These are phyloP conservation scores for Temnopleurus reevesii DNA, from an alignment of 53 echinoderm and acorn worm genomes.

Conservation along the genomic window DNA sequence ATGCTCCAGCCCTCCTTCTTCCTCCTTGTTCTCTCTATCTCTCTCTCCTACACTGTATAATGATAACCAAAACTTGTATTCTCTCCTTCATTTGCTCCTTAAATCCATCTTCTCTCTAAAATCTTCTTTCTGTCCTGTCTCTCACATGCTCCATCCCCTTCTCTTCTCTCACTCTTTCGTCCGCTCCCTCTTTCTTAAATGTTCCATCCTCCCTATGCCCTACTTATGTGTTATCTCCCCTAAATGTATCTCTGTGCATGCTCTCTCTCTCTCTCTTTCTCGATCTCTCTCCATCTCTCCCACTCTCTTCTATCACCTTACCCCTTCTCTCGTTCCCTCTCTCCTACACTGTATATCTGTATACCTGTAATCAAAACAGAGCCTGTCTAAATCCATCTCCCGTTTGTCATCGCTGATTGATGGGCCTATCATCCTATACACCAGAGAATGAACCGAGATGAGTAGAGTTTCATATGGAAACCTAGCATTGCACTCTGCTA, in stretches of 20 bases:
- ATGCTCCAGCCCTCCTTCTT: not conserved
- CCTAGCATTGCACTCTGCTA: too few relatives aligned
- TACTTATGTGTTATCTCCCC: too few relatives aligned
- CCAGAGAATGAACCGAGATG: not conserved
- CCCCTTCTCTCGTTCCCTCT: not conserved
- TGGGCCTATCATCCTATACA: not conserved
- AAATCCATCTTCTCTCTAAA: too few relatives aligned
- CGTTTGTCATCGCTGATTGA: not conserved
- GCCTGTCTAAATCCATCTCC: constrained; percentile 10
- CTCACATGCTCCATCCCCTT: not conserved
- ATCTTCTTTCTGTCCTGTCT: not conserved
- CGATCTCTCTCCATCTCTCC: not conserved
- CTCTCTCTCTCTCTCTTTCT: too few relatives aligned
- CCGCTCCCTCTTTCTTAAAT: not conserved
- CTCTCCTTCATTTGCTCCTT: too few relatives aligned
- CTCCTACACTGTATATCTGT: too few relatives aligned
- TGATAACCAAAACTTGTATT: too few relatives aligned
- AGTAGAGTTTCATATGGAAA: too few relatives aligned
- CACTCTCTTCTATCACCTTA: not conserved
- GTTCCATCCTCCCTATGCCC: too few relatives aligned
- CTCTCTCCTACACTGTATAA: too few relatives aligned
- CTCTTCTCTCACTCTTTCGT: not conserved
- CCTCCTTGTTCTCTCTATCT: too few relatives aligned
- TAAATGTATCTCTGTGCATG: too few relatives aligned
- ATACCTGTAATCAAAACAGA: constrained; percentile 3